Evolutionary conservation across 2,888 invertebrate species (phyloP), one percentile per base, ranked within the genome.

Genomic region (Polyommatus iphigenia): DNA sequence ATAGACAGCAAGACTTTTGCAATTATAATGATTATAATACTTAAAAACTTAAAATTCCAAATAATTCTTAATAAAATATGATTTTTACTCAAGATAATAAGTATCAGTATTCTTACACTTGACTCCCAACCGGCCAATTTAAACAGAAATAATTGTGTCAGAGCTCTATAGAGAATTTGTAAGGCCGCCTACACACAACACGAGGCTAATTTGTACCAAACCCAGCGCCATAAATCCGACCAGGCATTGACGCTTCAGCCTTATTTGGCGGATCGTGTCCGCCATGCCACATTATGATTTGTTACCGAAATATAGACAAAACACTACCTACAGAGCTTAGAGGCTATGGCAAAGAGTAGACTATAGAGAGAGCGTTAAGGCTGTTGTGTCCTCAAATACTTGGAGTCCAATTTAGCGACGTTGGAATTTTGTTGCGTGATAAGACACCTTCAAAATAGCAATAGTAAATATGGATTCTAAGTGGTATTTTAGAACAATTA

Each of bases 161-260:
- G 76, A 73, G 73, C 50, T 77, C 71, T 71, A 88, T 32, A 67
- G 67, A 88, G 88, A 89, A 91, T 92, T 91, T 88, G 90, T 87
- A 85, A 84, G 85, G 85, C 89, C 92, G 91, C 91, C 91, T 89
- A 89, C 89, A 85, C 81, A 82, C 85, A 85, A 87, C 91, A 86
- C 86, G 87, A 85, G 83, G 89, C 90, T 93, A 93, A 93, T 93
- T 92, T 92, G 91, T 87, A 82, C 91, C 90, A 89, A 91, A 93
- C 89, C 88, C 86, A 89, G 88, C 83, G 86, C 85, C 89, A 93
- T 93, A 93, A 93, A 93, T 93, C 91, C 87, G 86, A 84, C 81
- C 87, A 85, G 85, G 85, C 86, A 86, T 87, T 88, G 90, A 91
- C 88, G 87, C 88, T 86, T 85, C 82, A 81, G 79, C 92, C 92